phyloP scores from a whole-genome alignment of 2,113 vertebrate genomes.

The Dendropsophus ebraccatus region DNA sequence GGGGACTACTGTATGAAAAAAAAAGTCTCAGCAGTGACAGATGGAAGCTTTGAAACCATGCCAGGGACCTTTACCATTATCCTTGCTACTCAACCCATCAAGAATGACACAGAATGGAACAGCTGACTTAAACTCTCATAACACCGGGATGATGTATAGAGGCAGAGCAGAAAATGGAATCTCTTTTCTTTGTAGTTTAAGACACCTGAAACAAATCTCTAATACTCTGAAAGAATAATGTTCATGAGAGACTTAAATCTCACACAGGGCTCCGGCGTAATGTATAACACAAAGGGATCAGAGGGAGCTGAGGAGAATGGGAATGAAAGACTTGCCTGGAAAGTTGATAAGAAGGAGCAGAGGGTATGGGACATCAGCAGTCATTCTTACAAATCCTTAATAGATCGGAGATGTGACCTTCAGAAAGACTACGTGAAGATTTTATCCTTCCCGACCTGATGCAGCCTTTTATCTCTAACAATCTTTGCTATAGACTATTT shows the following conservation, averaged over 20 bases:
- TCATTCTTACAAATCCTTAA: conserved; percentile 14
- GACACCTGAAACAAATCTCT: conserved; percentile 39
- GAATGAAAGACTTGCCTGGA: conserved; percentile 12
- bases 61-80: conserved; percentile 24
- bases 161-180: conserved; percentile 24
- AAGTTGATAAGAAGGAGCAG: conserved; percentile 29
- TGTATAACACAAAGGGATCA: conserved; percentile 34
- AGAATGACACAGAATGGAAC: conserved; percentile 8
- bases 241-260: conserved; percentile 24
- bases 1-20: not conserved
- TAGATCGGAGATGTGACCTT: conserved; percentile 19
- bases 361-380: conserved; percentile 12
- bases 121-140: conserved; percentile 10
- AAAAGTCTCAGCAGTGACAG: not conserved
- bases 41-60: conserved; percentile 11
- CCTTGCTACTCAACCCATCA: conserved; percentile 24
- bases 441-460: not conserved
- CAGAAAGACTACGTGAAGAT: conserved; percentile 24
- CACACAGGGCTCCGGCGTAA: conserved; percentile 14
- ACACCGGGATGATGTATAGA: conserved; percentile 9
- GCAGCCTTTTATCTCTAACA: conserved; percentile 15
- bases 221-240: conserved; percentile 32
- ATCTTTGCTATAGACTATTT: not conserved
- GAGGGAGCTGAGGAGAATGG: conserved; percentile 17
- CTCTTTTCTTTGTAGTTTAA: conserved; percentile 41